Base-by-base conservation (phyloP, 2,888 invertebrate genomes). In the Mechanitis messenoides region DNA sequence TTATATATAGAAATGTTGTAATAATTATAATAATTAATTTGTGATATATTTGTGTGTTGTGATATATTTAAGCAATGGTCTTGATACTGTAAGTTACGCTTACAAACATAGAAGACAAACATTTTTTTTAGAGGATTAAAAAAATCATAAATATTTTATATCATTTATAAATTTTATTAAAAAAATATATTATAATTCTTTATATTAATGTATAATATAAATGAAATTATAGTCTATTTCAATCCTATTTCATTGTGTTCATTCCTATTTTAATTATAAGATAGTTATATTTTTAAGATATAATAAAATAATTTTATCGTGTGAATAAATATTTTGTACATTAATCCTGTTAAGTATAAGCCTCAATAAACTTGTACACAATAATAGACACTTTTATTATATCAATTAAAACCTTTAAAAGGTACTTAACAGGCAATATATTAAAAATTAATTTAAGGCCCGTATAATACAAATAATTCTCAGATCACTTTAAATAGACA, bases 21-120 rank as follows among this genome's bases (percentile, higher is more conserved):
- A 31, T 61, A 55, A 46, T 53, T 50, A 57, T 33, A 38, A 35
- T 60, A 60, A 59, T 45, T 50, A 58, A 61, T 64, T 78, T 81
- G 85, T 85, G 85, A 85, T 85, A 85, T 76, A 76, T 76, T 69
- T 66, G 81, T 81, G 82, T 84, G 79, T 81, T 81, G 83, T 84
- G 81, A 85, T 80, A 78, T 72, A 71, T 68, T 72, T 53, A 31
- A 55, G 5, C 45, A 33, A 42, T 0, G 46, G 11, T 28, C 58
- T 64, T 66, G 45, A 11, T 60, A 61, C 57, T 68, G 55, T 69
- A 62, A 62, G 64, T 60, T 35, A 7, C 31, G 33, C 58, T 66
- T 64, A 67, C 45, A 35, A 20, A 33, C 55, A 55, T 56, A 33
- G 57, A 61, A 64, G 33, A 50, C 35, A 46, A 61, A 58, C 9